Percentiles rank a stretch among this genome's conserved stretches.
Conservation (phyloP, 2,113 vertebrate species). For the Hippocampus zosterae region DNA sequence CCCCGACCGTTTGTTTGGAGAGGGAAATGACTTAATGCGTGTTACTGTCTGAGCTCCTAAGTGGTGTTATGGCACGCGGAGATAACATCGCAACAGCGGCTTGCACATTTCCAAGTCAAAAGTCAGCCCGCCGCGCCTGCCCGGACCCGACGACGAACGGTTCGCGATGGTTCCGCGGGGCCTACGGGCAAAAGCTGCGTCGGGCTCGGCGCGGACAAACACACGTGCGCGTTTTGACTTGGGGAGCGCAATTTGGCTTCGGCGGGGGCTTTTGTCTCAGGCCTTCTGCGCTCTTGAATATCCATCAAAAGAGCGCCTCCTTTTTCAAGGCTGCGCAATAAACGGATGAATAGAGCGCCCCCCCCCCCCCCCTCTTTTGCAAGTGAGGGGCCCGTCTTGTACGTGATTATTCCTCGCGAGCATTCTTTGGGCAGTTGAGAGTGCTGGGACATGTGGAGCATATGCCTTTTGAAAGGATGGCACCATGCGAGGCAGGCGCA, state of each 20-base stretch:
- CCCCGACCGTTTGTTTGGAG: conserved; percentile 56
- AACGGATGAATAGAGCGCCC: conserved; percentile 68
- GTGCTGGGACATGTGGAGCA: conserved; percentile 73
- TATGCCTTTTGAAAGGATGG: conserved; percentile 86
- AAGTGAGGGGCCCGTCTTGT: conserved; percentile 61
- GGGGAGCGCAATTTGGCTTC: conserved; percentile 66
- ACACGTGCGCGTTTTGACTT: conserved; percentile 48
- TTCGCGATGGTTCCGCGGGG: conserved; percentile 53
- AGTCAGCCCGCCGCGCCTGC: conserved; percentile 37
- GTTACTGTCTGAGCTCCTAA: conserved; percentile 70
- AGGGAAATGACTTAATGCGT: conserved; percentile 72
- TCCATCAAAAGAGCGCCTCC: conserved; percentile 70
- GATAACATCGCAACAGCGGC: conserved; percentile 65
- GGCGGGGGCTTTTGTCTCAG: conserved; percentile 65
- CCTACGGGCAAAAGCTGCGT: conserved; percentile 40
- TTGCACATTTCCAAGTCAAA: conserved; percentile 68
- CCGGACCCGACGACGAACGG: conserved; percentile 45
- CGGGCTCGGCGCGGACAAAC: conserved; percentile 38
- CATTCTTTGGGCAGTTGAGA: conserved; percentile 71
- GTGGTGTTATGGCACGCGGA: conserved; percentile 67
- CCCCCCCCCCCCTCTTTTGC: conserved; percentile 29
- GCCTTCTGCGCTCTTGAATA: conserved; percentile 69
- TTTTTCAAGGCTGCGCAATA: conserved; percentile 67
- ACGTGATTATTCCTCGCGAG: conserved; percentile 72
- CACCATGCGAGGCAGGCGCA: conserved; percentile 81